Conservation (phyloP, 2,113 vertebrate species). For the Oryzias celebensis region DNA sequence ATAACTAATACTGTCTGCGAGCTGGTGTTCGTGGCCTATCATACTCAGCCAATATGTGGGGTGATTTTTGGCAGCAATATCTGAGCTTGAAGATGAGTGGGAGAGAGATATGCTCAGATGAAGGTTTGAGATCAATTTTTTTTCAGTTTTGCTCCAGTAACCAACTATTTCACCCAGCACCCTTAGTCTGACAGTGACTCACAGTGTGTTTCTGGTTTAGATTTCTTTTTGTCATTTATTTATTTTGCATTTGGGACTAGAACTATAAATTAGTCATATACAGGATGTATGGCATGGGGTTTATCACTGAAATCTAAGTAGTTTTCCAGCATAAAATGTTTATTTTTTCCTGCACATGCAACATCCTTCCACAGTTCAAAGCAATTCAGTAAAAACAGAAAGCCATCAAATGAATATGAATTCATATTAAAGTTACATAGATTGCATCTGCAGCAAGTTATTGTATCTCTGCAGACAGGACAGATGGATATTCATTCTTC, state of each 20-base stretch:
- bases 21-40: slow-evolving; percentile 33
- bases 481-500: slow-evolving; percentile 16
- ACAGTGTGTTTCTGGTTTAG: not conserved
- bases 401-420: too few species aligned
- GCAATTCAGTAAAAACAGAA: too few species aligned
- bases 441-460: too few species aligned
- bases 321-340: too few species aligned
- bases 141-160: slow-evolving; percentile 40
- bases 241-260: too few species aligned
- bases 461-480: slow-evolving; percentile 1
- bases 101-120: slow-evolving; percentile 42
- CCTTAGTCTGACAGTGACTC: slow-evolving; percentile 4
- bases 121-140: slow-evolving; percentile 32
- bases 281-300: too few species aligned
- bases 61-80: slow-evolving; percentile 49
- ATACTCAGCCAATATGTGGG: slow-evolving; percentile 32
- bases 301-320: too few species aligned
- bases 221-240: too few species aligned
- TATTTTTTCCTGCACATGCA: too few species aligned
- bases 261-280: too few species aligned
- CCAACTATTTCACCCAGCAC: slow-evolving; percentile 18
- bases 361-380: too few species aligned
- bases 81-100: slow-evolving; percentile 51
- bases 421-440: too few species aligned
- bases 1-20: slow-evolving; percentile 27